Evolutionary conservation across 2,888 invertebrate species (phyloP).

Genomic region (Sceliomorpha sp.): DNA sequence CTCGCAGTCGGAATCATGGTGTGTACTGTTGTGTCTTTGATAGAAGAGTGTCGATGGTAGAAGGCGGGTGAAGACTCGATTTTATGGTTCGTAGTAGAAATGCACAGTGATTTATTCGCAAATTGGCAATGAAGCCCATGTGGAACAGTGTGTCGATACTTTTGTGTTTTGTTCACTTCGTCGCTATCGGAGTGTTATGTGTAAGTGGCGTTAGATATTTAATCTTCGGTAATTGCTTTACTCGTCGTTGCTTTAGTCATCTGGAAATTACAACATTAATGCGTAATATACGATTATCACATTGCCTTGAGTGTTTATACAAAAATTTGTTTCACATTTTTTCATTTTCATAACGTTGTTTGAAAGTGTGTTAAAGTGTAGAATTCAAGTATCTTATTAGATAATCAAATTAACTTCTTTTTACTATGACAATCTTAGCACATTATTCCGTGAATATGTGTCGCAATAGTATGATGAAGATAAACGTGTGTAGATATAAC

Average conservation of each 20-base stretch:
- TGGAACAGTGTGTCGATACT: constrained; percentile 6
- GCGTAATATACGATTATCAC: no score
- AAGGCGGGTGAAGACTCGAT: constrained; percentile 15
- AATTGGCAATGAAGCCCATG: constrained; percentile 12
- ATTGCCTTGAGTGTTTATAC: no score
- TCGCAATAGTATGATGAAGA: constrained; percentile 31
- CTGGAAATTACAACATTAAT: no score
- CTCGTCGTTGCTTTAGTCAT: not conserved
- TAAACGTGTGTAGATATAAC: constrained; percentile 32
- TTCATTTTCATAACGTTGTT: constrained; percentile 4
- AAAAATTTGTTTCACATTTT: no score
- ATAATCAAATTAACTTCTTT: no score
- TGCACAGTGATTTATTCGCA: constrained; percentile 14
- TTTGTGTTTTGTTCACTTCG: constrained; percentile 9
- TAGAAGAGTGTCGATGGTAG: constrained; percentile 10
- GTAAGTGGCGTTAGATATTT: constrained; percentile 19
- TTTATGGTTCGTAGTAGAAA: constrained; percentile 4
- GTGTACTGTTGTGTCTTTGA: constrained; percentile 20
- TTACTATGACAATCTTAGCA: no score
- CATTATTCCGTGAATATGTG: constrained; percentile 28
- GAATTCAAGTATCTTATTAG: no score
- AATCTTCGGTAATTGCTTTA: not conserved
- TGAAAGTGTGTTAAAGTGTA: no score
- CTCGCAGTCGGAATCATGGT: constrained; percentile 22
- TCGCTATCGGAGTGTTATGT: constrained; percentile 4